Percentiles rank a stretch among this genome's conserved stretches.
These are phyloP conservation scores for Astyanax mexicanus DNA, from an alignment of 2,797 vertebrate genomes.

Conservation along the genomic window DNA sequence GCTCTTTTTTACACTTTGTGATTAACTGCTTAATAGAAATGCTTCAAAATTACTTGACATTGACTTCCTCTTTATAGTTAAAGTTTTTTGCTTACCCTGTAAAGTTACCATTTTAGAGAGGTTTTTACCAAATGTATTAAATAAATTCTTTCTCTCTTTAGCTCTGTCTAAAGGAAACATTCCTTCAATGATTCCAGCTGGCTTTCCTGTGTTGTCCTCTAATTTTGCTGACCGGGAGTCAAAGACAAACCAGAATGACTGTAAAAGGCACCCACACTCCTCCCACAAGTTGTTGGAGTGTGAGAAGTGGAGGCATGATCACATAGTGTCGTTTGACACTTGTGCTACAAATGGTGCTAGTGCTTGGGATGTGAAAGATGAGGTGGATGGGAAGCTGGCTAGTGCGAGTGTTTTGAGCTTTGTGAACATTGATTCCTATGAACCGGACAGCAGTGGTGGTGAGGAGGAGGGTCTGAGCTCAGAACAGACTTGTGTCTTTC, in stretches of 20 bases:
- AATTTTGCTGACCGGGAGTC: conserved; percentile 41
- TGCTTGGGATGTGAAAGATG: conserved; percentile 29
- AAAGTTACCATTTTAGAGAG: too few species aligned
- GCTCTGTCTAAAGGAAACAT: background rate
- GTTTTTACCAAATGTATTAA: background rate
- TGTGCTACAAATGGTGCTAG: conserved; percentile 42
- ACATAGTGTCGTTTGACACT: conserved; percentile 38
- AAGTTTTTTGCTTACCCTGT: too few species aligned
- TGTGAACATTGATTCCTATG: conserved; percentile 75
- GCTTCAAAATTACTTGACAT: too few species aligned
- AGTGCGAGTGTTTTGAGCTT: conserved; percentile 69
- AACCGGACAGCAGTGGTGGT: conserved; percentile 74
- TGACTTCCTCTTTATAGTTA: too few species aligned
- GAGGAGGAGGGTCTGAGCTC: conserved; percentile 66
- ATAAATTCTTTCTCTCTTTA: conserved; percentile 9
- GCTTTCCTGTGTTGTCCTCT: conserved; percentile 47
- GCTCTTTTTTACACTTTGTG: too few species aligned
- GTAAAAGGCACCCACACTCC: conserved; percentile 27
- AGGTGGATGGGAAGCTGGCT: conserved; percentile 22
- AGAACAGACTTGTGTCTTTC: conserved; percentile 58
- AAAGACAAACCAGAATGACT: conserved; percentile 20
- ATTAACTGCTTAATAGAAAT: too few species aligned
- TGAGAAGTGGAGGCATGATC: conserved; percentile 52
- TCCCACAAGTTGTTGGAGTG: conserved; percentile 34
- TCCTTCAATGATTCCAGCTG: conserved; percentile 59